Evolutionary conservation across 2,113 vertebrate species (phyloP).

Genomic region (Scophthalmus maximus): DNA sequence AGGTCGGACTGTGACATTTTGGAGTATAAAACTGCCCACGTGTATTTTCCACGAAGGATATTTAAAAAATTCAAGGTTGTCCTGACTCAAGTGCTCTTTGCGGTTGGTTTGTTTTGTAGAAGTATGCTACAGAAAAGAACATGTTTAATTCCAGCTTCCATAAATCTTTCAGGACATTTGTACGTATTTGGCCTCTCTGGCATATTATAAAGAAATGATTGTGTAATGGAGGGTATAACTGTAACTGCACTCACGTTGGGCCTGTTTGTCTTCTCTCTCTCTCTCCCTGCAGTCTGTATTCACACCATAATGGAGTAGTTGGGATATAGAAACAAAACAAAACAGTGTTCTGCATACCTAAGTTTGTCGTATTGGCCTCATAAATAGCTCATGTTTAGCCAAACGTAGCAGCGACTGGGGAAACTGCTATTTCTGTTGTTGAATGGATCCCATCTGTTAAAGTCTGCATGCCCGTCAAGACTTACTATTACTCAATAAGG

Average conservation of each 20-base stretch:
- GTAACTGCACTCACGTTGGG: background rate
- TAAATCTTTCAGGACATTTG: conserved; percentile 13
- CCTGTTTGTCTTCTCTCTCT: conserved; percentile 5
- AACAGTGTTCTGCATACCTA: no score
- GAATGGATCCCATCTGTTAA: background rate
- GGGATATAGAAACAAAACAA: no score
- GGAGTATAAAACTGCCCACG: no score
- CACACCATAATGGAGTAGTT: no score
- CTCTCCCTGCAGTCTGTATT: background rate
- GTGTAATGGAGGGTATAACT: background rate
- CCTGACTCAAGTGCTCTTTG: background rate
- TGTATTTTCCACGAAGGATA: no score
- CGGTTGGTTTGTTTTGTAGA: background rate
- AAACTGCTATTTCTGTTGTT: background rate
- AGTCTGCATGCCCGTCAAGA: background rate
- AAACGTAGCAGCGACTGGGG: background rate
- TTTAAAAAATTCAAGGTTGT: no score
- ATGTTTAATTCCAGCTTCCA: background rate
- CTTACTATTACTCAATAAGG: no score
- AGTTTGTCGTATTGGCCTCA: no score
- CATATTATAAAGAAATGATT: background rate
- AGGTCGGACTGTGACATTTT: no score
- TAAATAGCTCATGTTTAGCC: background rate
- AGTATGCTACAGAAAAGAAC: background rate
- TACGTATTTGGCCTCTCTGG: conserved; percentile 4